phyloP scores from a whole-genome alignment of 2,797 vertebrate species.

The Gambelia wislizenii region DNA sequence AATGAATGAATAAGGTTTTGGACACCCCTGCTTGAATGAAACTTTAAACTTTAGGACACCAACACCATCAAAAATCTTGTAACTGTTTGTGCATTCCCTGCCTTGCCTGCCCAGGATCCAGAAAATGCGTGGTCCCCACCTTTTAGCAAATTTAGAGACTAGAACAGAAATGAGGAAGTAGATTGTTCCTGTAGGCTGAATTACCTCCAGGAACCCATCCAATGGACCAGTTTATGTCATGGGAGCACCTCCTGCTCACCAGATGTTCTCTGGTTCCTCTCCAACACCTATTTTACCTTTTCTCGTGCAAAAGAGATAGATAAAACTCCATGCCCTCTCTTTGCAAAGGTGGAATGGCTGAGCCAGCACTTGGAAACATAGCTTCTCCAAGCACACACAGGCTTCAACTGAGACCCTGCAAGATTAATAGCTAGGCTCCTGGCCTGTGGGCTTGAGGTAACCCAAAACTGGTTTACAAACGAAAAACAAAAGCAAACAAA shows the following conservation, averaged over 20 bases:
- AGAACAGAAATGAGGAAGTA: background rate
- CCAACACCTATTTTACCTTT: background rate
- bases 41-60: background rate
- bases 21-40: background rate
- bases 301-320: background rate
- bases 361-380: background rate
- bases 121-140: too few species aligned
- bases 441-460: background rate
- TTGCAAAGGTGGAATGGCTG: background rate
- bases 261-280: background rate
- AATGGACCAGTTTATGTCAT: background rate
- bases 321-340: background rate
- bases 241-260: background rate
- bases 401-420: background rate
- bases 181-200: background rate
- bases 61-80: background rate
- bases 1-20: background rate
- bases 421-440: background rate
- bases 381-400: too few species aligned
- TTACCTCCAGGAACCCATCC: background rate
- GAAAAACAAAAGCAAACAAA: background rate
- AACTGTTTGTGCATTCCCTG: background rate
- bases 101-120: background rate
- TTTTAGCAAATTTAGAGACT: too few species aligned
- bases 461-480: background rate